A percentile compares a stretch with the other conserved stretches of the same genome.
Evolutionary conservation across 2,888 invertebrate genomes (phyloP).

Genomic region (Hyppa rectilinea): DNA sequence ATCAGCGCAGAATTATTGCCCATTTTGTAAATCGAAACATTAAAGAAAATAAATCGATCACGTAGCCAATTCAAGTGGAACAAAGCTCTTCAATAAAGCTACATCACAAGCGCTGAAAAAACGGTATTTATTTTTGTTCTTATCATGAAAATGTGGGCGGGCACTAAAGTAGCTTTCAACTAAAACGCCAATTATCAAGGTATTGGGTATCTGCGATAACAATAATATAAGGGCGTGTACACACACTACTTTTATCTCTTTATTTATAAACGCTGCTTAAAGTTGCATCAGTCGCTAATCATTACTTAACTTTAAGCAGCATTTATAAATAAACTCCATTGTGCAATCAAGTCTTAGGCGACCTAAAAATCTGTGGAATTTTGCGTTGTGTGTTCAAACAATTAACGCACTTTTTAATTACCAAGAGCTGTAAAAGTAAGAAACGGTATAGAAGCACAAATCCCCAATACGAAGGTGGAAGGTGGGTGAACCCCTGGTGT

Average conservation of each 20-base stretch:
- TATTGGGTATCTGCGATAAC: constrained; percentile 2
- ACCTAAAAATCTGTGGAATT: background rate
- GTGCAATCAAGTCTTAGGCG: background rate
- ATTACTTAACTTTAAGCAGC: too few species aligned
- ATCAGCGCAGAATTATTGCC: background rate
- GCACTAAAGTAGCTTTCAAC: constrained; percentile 12
- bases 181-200: constrained; percentile 27
- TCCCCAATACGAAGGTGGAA: too few species aligned
- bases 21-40: background rate
- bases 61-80: too few species aligned
- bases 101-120: background rate
- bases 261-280: too few species aligned
- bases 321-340: too few species aligned
- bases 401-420: background rate
- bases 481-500: too few species aligned
- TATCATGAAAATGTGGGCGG: constrained; percentile 20
- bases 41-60: background rate
- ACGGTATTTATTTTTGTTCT: background rate
- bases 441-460: background rate
- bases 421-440: background rate
- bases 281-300: too few species aligned
- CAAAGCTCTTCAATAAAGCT: background rate
- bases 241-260: too few species aligned
- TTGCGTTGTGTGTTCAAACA: background rate
- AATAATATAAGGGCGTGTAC: background rate